Evolutionary conservation across 1,140 invertebrate genomes (phyloP), one percentile per base, ranked within the genome.

Genomic region (Protaetia brevitarsis): DNA sequence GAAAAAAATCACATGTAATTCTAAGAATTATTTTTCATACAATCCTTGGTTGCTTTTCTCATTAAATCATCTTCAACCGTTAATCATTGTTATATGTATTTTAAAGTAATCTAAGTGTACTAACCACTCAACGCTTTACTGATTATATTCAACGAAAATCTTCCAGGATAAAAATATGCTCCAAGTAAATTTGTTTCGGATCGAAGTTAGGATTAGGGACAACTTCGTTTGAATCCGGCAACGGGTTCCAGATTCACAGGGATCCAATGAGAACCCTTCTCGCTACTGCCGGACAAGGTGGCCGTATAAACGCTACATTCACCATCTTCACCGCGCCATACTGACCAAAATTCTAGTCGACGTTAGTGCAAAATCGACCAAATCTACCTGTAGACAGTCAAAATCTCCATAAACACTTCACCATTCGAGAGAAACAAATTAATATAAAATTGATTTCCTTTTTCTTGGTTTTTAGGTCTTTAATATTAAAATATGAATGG

Each of bases 111-210:
- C 8, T 27, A 65, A 29, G n/a, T n/a, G n/a, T n/a, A 79, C 82
- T 81, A 79, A 91, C n/a, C 89, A 79, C 86, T 89, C 0, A 95
- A 79, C 0, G 93, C 93, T 74, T 93, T 91, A 13, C 84, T 85
- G 57, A 96, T 90, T 65, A 94, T 90, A 11, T 86, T 80, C 1
- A 88, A 75, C 13, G 89, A 89, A 79, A 96, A 96, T 66, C 88
- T 82, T 45, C 91, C 91, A 0, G 89, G 90, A 68, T 89, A 83
- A 68, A 95, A 59, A 96, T 90, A 57, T 89, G 87, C 58, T 89
- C 86, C 59, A 93, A 83, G 76, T 93, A 95, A 1, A 87, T 83
- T 73, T 92, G 87, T 64, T 89, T 78, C 0, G 90, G 88, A 78
- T 92, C 88, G 0, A 81, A 80, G 3, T 83, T 81, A n/a, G 79